These are phyloP conservation scores for Heteromurus nitidus DNA, from an alignment of 2,888 invertebrate species.

Conservation along the genomic window DNA sequence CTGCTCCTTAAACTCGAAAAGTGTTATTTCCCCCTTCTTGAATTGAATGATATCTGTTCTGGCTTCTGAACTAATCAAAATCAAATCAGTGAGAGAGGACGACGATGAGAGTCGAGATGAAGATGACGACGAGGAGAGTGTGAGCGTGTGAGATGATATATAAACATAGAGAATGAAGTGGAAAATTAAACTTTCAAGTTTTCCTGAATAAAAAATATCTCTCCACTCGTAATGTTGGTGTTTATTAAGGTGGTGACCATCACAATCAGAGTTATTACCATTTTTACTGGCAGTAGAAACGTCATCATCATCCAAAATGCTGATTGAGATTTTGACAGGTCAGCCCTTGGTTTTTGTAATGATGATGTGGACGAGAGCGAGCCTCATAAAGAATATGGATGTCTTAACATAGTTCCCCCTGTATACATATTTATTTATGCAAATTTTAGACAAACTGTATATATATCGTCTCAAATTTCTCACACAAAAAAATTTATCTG, in stretches of 20 bases:
- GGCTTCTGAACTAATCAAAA: neutral
- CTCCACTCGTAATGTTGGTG: neutral
- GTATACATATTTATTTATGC: conserved; percentile 25
- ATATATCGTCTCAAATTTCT: conserved; percentile 31
- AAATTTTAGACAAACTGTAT: conserved; percentile 51
- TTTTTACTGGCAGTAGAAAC: conserved; percentile 6
- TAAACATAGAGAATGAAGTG: neutral
- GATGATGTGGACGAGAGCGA: conserved; percentile 1
- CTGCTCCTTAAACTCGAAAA: conserved; percentile 1
- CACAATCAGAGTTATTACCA: conserved; percentile 20
- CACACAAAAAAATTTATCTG: neutral
- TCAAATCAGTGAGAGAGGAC: too few species aligned
- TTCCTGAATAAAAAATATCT: conserved; percentile 14
- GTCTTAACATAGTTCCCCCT: neutral
- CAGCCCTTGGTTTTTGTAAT: conserved; percentile 30
- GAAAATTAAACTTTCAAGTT: conserved; percentile 26
- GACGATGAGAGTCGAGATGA: too few species aligned
- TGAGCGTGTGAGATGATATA: neutral
- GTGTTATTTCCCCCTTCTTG: too few species aligned
- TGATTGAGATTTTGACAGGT: conserved; percentile 62
- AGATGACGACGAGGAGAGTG: neutral
- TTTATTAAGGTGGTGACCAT: conserved; percentile 27
- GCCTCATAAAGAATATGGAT: neutral
- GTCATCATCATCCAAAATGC: conserved; percentile 42
- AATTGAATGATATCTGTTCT: neutral